Percentiles rank a stretch among this genome's conserved stretches.
Conservation (phyloP, 2,113 vertebrate genomes). For the Eonycteris spelaea region DNA sequence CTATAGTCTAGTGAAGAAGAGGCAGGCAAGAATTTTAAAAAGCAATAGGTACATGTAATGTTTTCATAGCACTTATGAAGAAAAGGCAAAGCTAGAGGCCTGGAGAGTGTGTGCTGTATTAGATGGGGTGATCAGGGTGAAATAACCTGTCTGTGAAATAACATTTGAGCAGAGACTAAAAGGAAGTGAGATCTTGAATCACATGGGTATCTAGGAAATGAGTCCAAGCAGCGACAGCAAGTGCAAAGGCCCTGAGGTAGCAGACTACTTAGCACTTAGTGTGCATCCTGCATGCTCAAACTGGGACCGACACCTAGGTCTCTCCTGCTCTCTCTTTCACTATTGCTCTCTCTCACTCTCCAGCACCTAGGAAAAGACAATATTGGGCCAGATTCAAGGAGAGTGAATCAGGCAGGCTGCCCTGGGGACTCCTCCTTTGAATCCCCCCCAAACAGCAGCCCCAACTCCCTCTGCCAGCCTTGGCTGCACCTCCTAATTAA, state of each 20-base stretch:
- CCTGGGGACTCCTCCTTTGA: neutral
- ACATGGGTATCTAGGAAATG: too few relatives aligned
- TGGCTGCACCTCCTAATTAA: neutral
- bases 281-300: neutral
- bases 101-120: neutral
- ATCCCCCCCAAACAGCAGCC: fast-evolving
- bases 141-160: neutral
- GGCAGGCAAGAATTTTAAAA: neutral
- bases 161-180: neutral
- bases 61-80: neutral
- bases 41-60: neutral
- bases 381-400: neutral
- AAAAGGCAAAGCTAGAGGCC: neutral
- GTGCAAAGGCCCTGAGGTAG: neutral
- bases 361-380: neutral
- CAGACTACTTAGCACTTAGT: too few relatives aligned
- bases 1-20: neutral
- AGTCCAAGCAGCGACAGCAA: neutral
- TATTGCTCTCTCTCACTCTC: neutral
- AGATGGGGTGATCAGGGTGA: neutral
- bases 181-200: neutral
- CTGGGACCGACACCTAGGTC: neutral
- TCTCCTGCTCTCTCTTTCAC: neutral
- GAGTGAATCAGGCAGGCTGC: neutral
- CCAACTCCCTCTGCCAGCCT: neutral